A percentile compares a stretch with the other conserved stretches of the same genome.
These are phyloP conservation scores for Oreotrochilus melanogaster DNA, from an alignment of 2,113 vertebrate species.

Conservation along the genomic window DNA sequence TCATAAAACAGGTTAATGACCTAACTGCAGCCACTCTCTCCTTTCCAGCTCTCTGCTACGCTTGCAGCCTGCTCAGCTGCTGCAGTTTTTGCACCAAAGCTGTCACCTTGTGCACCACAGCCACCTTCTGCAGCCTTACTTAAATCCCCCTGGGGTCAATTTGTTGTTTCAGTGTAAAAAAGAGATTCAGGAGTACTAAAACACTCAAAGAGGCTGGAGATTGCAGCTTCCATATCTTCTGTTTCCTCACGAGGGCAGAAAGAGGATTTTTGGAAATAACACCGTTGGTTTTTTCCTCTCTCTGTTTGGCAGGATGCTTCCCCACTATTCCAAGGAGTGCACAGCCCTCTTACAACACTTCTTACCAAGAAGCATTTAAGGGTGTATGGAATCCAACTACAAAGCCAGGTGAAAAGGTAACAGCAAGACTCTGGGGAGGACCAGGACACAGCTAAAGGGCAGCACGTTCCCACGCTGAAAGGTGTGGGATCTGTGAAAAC, in stretches of 20 bases:
- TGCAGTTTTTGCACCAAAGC: neutral
- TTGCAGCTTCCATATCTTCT: neutral
- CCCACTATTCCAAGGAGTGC: neutral
- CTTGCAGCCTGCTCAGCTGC: neutral
- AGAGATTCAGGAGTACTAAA: neutral
- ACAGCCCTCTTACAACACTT: neutral
- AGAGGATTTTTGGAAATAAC: neutral
- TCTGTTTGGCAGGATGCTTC: neutral
- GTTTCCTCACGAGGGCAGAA: neutral
- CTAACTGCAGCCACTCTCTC: neutral
- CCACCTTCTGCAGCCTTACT: rapidly evolving
- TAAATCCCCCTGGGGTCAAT: rapidly evolving
- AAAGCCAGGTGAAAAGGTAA: conserved; percentile 37
- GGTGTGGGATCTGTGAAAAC: neutral
- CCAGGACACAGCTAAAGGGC: neutral
- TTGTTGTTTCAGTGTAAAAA: rapidly evolving
- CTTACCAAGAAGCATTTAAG: conserved; percentile 40
- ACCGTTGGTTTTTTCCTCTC: rapidly evolving
- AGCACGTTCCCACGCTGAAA: neutral
- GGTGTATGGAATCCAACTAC: neutral
- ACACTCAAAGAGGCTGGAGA: neutral
- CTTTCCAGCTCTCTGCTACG: neutral
- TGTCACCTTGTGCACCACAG: neutral
- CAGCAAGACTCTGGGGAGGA: neutral
- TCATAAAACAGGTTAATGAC: neutral